phyloP scores from a whole-genome alignment of 2,888 invertebrate genomes.

The Linnaemya tessellans region DNA sequence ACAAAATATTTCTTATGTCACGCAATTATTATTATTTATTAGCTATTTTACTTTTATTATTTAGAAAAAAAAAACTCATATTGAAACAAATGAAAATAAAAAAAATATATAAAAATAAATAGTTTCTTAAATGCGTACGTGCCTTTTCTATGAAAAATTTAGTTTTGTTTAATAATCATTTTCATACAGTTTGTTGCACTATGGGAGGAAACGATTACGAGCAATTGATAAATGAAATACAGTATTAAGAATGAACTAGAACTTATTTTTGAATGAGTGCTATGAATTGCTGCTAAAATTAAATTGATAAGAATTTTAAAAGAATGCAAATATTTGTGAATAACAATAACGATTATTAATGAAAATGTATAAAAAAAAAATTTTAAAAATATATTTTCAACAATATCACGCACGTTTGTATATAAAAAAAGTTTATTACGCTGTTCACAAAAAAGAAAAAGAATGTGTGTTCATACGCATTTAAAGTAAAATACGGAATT shows the following conservation, averaged over 20 bases:
- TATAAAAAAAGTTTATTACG: no score
- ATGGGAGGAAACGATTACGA: slow-evolving; percentile 42
- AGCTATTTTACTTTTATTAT: slow-evolving; percentile 16
- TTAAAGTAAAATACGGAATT: no score
- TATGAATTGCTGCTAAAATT: slow-evolving; percentile 26
- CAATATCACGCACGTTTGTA: no score
- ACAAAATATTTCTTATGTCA: slow-evolving; percentile 62
- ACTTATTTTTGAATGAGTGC: slow-evolving; percentile 25
- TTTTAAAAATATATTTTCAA: not conserved
- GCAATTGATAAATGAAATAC: slow-evolving; percentile 29
- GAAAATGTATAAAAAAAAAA: not conserved
- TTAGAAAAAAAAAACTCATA: slow-evolving; percentile 5
- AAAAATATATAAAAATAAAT: slow-evolving; percentile 35
- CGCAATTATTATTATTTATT: slow-evolving; percentile 59
- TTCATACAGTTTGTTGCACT: slow-evolving; percentile 47
- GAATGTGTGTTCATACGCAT: no score
- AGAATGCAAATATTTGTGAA: not conserved
- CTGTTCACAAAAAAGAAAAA: no score
- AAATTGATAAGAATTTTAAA: not conserved
- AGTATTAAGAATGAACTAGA: slow-evolving; percentile 2
- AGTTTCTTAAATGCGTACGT: slow-evolving; percentile 66
- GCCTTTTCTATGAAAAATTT: slow-evolving; percentile 52
- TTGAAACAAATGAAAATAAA: slow-evolving; percentile 24
- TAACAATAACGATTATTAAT: not conserved
- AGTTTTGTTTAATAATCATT: slow-evolving; percentile 32